phyloP scores from a whole-genome alignment of 2,888 invertebrate species.

The Mimachlamys varia region DNA sequence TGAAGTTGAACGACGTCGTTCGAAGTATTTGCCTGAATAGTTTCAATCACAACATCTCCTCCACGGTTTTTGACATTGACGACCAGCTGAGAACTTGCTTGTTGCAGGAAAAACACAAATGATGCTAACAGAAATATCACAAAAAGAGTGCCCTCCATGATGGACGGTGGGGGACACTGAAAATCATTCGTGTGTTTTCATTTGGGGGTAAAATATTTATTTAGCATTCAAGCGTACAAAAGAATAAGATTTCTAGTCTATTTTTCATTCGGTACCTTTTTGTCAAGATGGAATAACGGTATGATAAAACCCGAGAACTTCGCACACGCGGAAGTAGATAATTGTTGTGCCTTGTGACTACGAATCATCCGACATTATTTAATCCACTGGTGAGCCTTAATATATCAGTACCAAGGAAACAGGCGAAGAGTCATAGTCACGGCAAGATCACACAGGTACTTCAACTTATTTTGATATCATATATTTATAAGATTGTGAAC shows the following conservation, averaged over 20 bases:
- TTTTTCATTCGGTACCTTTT: background rate
- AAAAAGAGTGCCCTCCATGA: constrained; percentile 34
- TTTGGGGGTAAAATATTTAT: background rate
- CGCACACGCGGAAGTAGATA: background rate
- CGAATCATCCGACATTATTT: background rate
- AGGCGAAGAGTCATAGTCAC: background rate
- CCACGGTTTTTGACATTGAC: constrained; percentile 86
- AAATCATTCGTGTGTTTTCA: background rate
- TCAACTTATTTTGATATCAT: too few relatives aligned
- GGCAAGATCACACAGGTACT: background rate
- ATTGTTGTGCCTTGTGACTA: constrained; percentile 14
- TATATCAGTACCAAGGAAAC: background rate
- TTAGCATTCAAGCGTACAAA: background rate
- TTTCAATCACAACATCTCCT: constrained; percentile 96
- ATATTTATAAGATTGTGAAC: too few relatives aligned
- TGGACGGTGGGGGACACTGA: background rate
- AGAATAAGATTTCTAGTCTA: background rate
- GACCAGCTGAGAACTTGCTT: constrained; percentile 66
- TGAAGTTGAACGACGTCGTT: constrained; percentile 95
- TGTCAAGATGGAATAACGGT: background rate
- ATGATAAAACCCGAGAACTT: background rate
- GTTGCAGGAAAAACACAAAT: background rate
- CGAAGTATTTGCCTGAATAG: constrained; percentile 94
- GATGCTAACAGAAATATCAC: background rate
- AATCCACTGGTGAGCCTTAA: too few relatives aligned